Conservation (phyloP, 2,113 vertebrate genomes). For the Colinus virginianus region DNA sequence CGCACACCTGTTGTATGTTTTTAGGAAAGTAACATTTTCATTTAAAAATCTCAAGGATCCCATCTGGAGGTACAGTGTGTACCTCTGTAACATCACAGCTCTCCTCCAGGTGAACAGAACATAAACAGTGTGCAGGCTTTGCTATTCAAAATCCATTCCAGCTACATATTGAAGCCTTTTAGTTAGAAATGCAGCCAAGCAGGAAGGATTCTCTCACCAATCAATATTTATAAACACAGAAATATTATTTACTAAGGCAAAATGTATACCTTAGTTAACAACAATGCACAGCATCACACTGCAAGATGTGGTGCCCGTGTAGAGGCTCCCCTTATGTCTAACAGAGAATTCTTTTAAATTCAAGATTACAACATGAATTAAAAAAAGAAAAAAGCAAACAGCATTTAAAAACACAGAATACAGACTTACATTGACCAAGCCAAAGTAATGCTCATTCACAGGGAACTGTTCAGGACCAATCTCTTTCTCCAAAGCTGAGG, state of each 20-base stretch:
- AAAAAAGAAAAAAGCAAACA: neutral
- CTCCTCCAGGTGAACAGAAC: neutral
- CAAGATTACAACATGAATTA: neutral
- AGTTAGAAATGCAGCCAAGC: neutral
- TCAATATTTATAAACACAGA: neutral
- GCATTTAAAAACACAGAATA: neutral
- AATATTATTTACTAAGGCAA: neutral
- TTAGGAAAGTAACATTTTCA: neutral
- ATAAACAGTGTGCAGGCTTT: neutral
- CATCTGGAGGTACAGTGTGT: neutral
- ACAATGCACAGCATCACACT: neutral
- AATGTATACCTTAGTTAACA: neutral
- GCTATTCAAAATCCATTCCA: neutral
- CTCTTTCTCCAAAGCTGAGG: constrained; percentile 98
- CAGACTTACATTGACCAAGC: constrained; percentile 91
- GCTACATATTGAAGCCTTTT: neutral
- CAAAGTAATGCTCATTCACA: constrained; percentile 94
- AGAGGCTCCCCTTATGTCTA: neutral
- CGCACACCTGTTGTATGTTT: neutral
- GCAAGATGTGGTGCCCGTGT: neutral
- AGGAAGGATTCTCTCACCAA: neutral
- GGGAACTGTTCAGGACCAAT: constrained; percentile 96
- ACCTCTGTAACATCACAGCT: neutral
- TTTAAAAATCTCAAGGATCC: neutral
- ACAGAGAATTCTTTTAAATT: neutral